phyloP scores from a whole-genome alignment of 2,113 vertebrate species.

The Paracanthobrama guichenoti region DNA sequence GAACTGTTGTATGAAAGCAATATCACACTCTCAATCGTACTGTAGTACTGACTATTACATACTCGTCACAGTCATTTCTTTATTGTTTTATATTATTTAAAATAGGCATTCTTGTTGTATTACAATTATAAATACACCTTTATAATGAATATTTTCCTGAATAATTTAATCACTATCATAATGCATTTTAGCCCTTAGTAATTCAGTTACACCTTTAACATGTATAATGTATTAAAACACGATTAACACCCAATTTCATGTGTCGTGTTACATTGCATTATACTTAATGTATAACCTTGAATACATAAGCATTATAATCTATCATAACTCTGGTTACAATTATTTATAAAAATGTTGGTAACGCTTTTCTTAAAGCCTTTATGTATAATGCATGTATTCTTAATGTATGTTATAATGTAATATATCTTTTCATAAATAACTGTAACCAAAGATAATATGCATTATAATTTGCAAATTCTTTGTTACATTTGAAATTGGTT shows the following conservation, averaged over 20 bases:
- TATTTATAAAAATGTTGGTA: background rate
- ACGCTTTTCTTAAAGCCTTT: no score
- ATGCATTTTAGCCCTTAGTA: background rate
- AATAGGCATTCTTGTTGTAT: background rate
- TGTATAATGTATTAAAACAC: background rate
- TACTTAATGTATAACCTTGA: background rate
- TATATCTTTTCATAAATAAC: no score
- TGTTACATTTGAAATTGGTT: no score
- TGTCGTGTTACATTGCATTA: background rate
- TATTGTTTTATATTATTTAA: background rate
- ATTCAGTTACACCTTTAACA: constrained; percentile 1
- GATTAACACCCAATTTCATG: background rate
- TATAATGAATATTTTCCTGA: background rate
- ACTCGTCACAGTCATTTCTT: background rate
- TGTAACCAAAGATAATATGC: no score
- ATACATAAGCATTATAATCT: background rate
- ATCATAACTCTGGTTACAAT: background rate
- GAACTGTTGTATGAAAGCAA: background rate
- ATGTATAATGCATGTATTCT: no score
- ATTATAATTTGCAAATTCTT: no score
- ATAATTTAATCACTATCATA: background rate
- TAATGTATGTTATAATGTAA: no score
- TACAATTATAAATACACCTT: background rate
- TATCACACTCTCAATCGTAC: background rate
- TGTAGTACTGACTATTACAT: background rate